A percentile compares a stretch with the other conserved stretches of the same genome.
Conservation (phyloP, 64 coral and sea anemone genomes). For the Hydrozoanthus tunicans region DNA sequence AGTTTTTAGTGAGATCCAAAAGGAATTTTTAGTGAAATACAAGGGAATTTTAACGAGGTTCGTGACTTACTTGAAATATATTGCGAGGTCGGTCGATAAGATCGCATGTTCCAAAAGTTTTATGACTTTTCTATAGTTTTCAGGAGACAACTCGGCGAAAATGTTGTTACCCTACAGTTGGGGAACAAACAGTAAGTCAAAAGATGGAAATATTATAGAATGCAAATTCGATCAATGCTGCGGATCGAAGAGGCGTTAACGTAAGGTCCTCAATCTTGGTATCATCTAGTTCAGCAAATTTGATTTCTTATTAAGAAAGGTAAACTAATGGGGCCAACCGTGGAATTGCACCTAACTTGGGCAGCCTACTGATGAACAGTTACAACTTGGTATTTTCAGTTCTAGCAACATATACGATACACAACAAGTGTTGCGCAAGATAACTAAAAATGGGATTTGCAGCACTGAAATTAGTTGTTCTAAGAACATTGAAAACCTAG, state of each 20-base stretch:
- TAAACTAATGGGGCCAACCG: too few species aligned
- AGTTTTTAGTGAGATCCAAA: not conserved
- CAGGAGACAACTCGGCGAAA: constrained; percentile 81
- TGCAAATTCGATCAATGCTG: too few species aligned
- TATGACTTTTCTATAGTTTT: constrained; percentile 77
- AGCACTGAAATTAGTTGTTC: too few species aligned
- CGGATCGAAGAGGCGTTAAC: not conserved
- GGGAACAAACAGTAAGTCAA: not conserved
- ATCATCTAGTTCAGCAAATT: not conserved
- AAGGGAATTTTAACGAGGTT: not conserved
- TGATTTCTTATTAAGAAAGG: not conserved
- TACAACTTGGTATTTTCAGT: too few species aligned
- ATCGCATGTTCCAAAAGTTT: constrained; percentile 92
- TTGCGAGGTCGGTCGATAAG: constrained; percentile 87
- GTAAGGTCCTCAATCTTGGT: not conserved
- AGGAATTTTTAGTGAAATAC: not conserved
- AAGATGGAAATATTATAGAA: too few species aligned
- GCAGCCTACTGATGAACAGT: too few species aligned
- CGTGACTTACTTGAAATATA: constrained; percentile 88
- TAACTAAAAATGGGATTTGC: too few species aligned
- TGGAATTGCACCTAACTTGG: too few species aligned
- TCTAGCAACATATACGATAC: too few species aligned
- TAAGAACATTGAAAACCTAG: too few species aligned
- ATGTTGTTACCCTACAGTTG: constrained; percentile 90
- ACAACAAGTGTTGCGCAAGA: too few species aligned